phyloP scores from a whole-genome alignment of 2,888 invertebrate species.

The Protodeltote pygarga region DNA sequence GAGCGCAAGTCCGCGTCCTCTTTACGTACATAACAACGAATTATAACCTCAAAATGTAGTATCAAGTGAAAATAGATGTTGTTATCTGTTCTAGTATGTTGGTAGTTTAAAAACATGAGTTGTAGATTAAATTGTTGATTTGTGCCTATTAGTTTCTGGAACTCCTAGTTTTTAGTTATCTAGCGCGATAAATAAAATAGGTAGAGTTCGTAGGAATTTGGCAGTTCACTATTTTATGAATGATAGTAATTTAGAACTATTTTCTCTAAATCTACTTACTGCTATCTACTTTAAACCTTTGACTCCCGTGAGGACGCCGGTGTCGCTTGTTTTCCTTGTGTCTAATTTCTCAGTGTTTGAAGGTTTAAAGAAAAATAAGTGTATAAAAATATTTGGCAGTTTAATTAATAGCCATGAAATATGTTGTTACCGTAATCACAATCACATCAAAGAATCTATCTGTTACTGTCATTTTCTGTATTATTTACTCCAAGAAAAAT shows the following conservation, averaged over 20 bases:
- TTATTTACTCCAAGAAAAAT: constrained; percentile 35
- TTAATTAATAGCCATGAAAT: constrained; percentile 24
- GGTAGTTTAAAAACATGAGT: constrained; percentile 7
- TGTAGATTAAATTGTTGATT: constrained; percentile 5
- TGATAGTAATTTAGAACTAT: too few species aligned
- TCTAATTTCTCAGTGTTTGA: too few species aligned
- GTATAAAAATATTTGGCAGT: constrained; percentile 17
- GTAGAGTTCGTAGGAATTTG: too few species aligned
- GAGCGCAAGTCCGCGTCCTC: constrained; percentile 64
- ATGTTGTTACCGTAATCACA: constrained; percentile 11
- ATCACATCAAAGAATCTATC: constrained; percentile 10
- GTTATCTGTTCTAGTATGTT: constrained; percentile 29
- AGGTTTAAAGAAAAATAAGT: background rate
- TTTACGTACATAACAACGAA: constrained; percentile 51
- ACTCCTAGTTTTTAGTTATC: too few species aligned
- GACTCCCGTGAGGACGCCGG: too few species aligned
- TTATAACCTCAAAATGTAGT: constrained; percentile 46
- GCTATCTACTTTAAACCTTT: too few species aligned
- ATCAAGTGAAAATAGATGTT: constrained; percentile 36
- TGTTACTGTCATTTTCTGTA: constrained; percentile 12
- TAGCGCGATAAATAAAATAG: too few species aligned
- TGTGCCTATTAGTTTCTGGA: constrained; percentile 4
- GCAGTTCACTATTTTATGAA: too few species aligned
- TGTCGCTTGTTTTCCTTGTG: too few species aligned
- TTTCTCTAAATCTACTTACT: too few species aligned